phyloP scores from a whole-genome alignment of 2,113 vertebrate genomes.

The Pelobates fuscus region DNA sequence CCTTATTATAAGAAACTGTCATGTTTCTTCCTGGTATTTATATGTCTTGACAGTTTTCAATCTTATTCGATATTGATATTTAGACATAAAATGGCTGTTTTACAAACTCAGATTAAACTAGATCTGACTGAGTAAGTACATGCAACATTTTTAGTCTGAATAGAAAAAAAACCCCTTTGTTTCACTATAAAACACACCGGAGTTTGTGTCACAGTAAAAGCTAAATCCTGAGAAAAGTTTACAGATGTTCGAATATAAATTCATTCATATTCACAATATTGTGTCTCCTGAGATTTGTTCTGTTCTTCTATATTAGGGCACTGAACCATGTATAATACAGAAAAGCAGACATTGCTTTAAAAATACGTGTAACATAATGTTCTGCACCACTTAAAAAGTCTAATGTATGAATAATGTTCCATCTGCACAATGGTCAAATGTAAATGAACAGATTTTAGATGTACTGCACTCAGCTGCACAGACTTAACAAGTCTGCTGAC shows the following conservation, averaged over 20 bases:
- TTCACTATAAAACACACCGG: slow-evolving; percentile 41
- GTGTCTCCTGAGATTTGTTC: slow-evolving; percentile 57
- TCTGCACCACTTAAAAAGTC: slow-evolving; percentile 57
- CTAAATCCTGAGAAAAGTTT: slow-evolving; percentile 55
- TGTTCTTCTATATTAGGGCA: slow-evolving; percentile 60
- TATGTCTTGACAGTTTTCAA: too few relatives aligned
- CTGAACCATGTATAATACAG: slow-evolving; percentile 59
- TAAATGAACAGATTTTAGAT: slow-evolving; percentile 65
- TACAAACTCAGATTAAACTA: too few relatives aligned
- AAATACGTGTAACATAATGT: slow-evolving; percentile 56
- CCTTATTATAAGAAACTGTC: too few relatives aligned
- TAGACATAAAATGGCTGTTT: too few relatives aligned
- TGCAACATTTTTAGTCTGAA: background rate
- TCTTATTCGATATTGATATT: too few relatives aligned
- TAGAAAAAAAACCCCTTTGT: background rate
- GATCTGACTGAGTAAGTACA: too few relatives aligned
- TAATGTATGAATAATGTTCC: slow-evolving; percentile 65
- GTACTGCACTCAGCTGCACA: slow-evolving; percentile 53
- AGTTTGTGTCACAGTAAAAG: slow-evolving; percentile 60
- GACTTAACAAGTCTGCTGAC: slow-evolving; percentile 59
- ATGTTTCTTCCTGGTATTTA: too few relatives aligned
- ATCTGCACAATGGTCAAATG: slow-evolving; percentile 60
- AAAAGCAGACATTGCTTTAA: slow-evolving; percentile 63
- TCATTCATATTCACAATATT: slow-evolving; percentile 56
- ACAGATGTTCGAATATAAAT: slow-evolving; percentile 67